Evolutionary conservation across 2,888 invertebrate genomes (phyloP).

Genomic region (Ochropleura leucogaster): DNA sequence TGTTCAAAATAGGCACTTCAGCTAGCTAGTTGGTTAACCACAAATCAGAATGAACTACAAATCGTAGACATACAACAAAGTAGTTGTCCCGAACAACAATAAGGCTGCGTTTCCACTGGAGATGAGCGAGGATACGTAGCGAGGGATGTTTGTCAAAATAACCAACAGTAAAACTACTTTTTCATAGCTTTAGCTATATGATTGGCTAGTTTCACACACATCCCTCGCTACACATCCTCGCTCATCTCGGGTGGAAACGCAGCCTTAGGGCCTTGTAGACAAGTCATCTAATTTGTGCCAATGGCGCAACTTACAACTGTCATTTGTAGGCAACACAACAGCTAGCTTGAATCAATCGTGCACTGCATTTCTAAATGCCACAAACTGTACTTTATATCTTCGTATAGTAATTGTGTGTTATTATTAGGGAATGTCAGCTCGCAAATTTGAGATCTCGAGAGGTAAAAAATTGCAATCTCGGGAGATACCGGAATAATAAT

Average conservation of each 20-base stretch:
- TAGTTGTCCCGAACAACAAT: conserved; percentile 17
- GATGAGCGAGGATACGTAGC: no score
- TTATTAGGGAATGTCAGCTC: not conserved
- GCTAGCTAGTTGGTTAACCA: not conserved
- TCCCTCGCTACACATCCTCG: no score
- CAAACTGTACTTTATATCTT: conserved; percentile 31
- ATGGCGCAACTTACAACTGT: conserved; percentile 44
- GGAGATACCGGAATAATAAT: no score
- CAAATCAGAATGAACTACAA: conserved; percentile 28
- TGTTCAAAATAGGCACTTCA: not conserved
- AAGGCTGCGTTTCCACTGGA: not conserved
- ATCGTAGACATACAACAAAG: conserved; percentile 1
- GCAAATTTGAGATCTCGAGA: no score
- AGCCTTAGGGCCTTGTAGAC: conserved; percentile 14
- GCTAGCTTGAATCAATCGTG: conserved; percentile 44
- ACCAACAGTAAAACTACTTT: no score
- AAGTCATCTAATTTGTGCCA: conserved; percentile 48
- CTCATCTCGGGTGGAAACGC: no score
- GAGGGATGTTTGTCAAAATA: no score
- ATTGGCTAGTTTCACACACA: no score
- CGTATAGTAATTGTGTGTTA: not conserved
- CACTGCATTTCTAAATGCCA: conserved; percentile 14
- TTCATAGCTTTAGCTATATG: no score
- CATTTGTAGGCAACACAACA: conserved; percentile 48
- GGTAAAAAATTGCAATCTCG: no score